Base-by-base conservation (phyloP, 2,797 vertebrate genomes). In the Coregonus ussuriensis region DNA sequence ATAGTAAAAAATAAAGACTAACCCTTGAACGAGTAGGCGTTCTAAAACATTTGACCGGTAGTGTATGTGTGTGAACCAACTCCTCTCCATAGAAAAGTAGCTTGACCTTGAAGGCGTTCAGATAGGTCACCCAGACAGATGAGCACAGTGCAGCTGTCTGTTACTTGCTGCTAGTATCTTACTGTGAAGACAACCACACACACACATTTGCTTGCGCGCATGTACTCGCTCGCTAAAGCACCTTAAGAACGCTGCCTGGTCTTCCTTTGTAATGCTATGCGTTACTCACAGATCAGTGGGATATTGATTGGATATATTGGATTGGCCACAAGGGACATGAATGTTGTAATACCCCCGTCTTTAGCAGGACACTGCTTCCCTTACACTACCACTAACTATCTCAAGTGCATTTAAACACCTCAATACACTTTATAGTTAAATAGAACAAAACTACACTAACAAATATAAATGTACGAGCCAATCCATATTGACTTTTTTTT, bases 71-170 rank as follows among this genome's bases (percentile, higher is more conserved):
- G 41, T 41, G 41, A 41, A 9, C 7, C 7, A 41, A 41, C 85
- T 53, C 75, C 70, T 72, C 62, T 76, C 81, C 78, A 74, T 75
- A 80, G 83, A 88, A 83, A 84, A 78, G 72, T 79, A 78, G 83
- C 79, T 84, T 88, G 83, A 85, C 88, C 85, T 88, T 89, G 85
- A 84, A 82, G 77, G 78, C 66, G 77, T 81, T 85, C 68, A 82
- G 54, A 78, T 82, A 79, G 83, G 81, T 84, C 41, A 41, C 71
- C 81, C 65, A 70, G 67, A 71, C 79, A 72, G 72, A 82, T 81
- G 76, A 77, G 74, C 76, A 71, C 74, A 71, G 65, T 41, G 41
- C 41, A 72, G 79, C 78, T 82, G 66, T 80, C 41, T 7, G 7
- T 41, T 41, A 41, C 41, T 7, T 7, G 41, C 70, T 53, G 51